These are phyloP conservation scores for Xiphias gladius DNA, from an alignment of 2,113 vertebrate species.

Conservation along the genomic window DNA sequence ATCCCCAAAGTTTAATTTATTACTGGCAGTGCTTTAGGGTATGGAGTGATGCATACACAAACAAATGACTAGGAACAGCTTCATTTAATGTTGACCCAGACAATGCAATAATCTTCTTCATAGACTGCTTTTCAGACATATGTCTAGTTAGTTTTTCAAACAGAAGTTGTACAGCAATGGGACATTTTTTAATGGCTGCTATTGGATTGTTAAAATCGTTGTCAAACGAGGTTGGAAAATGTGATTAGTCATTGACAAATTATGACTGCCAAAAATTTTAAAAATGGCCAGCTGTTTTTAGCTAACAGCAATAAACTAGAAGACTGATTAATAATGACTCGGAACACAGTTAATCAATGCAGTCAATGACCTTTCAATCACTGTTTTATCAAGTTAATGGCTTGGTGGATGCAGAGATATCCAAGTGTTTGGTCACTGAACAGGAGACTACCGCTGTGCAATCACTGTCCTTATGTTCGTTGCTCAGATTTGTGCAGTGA, in stretches of 20 bases:
- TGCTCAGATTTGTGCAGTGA: not conserved
- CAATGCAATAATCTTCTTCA: not conserved
- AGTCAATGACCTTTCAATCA: not conserved
- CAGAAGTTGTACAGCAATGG: not conserved
- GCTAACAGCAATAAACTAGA: not conserved
- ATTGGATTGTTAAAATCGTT: not conserved
- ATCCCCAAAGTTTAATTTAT: not conserved
- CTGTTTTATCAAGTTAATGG: not conserved
- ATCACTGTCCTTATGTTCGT: not conserved
- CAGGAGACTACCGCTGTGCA: too few relatives aligned
- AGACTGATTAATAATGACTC: not conserved
- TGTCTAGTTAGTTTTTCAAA: not conserved
- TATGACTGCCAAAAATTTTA: not conserved
- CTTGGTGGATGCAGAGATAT: not conserved
- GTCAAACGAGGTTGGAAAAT: not conserved
- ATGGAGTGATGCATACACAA: not conserved
- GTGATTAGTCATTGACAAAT: not conserved
- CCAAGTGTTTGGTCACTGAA: not conserved
- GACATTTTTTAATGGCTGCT: not conserved
- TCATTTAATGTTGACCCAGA: not conserved
- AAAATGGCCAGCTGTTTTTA: slow-evolving; percentile 3
- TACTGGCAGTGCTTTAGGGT: not conserved
- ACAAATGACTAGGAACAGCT: not conserved
- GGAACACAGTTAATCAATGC: not conserved
- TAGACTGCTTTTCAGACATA: not conserved